A percentile compares a stretch with the other conserved stretches of the same genome.
Evolutionary conservation across 1,140 invertebrate genomes (phyloP).

Genomic region (Thaumatotibia leucotreta): DNA sequence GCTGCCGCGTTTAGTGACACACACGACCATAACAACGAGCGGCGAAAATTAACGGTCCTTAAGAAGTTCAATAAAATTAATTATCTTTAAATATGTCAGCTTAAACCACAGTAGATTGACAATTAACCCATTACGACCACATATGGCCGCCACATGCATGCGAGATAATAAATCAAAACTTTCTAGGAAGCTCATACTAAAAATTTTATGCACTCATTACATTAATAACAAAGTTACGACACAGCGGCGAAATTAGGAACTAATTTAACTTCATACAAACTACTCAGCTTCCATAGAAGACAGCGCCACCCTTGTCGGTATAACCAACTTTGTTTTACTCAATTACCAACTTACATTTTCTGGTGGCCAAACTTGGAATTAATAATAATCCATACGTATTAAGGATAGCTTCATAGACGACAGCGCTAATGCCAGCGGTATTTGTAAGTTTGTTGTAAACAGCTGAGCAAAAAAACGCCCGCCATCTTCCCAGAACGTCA

Average conservation of each 20-base stretch:
- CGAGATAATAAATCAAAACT: background rate
- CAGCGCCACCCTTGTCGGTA: background rate
- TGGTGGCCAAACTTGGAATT: background rate
- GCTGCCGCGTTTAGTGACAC: too few species aligned
- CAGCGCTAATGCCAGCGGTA: background rate
- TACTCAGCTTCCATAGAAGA: background rate
- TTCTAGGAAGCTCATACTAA: constrained; percentile 9
- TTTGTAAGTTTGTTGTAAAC: background rate
- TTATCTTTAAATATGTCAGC: background rate
- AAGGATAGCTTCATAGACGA: background rate
- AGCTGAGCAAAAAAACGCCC: constrained; percentile 8
- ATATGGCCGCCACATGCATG: background rate
- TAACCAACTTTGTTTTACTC: background rate
- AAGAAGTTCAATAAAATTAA: too few species aligned
- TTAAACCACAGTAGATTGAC: background rate
- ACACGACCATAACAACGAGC: too few species aligned
- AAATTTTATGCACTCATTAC: constrained; percentile 3
- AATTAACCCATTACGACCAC: constrained; percentile 5
- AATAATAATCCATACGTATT: background rate
- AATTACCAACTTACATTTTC: background rate
- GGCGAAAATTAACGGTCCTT: too few species aligned
- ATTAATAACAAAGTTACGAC: background rate
- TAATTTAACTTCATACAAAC: background rate
- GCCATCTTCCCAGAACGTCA: background rate
- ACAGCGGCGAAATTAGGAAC: background rate